These are phyloP conservation scores for Drosophila pseudotakahashii DNA, from an alignment of 2,888 invertebrate genomes.

Conservation along the genomic window DNA sequence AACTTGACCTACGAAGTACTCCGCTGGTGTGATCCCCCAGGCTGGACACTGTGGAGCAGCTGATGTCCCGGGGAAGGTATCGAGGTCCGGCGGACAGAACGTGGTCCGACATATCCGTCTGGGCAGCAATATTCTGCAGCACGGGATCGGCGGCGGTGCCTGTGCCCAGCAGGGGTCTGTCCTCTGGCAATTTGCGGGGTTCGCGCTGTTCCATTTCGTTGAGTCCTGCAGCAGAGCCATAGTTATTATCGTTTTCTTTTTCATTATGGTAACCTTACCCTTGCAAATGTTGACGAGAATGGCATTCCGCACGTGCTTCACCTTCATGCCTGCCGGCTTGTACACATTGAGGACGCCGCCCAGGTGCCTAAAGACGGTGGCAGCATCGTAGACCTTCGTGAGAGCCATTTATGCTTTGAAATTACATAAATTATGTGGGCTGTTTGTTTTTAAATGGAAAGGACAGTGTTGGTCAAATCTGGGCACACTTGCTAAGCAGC, in stretches of 20 bases:
- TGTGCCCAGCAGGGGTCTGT: slow-evolving; percentile 87
- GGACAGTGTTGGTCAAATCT: slow-evolving; percentile 11
- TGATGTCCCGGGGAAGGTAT: slow-evolving; percentile 89
- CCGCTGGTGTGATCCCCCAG: slow-evolving; percentile 90
- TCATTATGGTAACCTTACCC: slow-evolving; percentile 88
- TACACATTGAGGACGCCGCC: slow-evolving; percentile 92
- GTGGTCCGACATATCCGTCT: slow-evolving; percentile 89
- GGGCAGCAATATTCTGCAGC: slow-evolving; percentile 86
- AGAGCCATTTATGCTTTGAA: slow-evolving; percentile 65
- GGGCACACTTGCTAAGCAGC: background rate
- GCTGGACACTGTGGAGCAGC: slow-evolving; percentile 86
- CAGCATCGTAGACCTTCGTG: slow-evolving; percentile 85
- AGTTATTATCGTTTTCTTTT: background rate
- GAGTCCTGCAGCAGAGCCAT: slow-evolving; percentile 86
- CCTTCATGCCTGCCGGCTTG: slow-evolving; percentile 88
- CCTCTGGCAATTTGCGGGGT: slow-evolving; percentile 83
- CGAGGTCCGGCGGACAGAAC: slow-evolving; percentile 90
- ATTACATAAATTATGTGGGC: slow-evolving; percentile 30
- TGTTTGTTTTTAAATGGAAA: slow-evolving; percentile 2
- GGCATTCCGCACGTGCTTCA: slow-evolving; percentile 86
- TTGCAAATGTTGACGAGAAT: slow-evolving; percentile 88
- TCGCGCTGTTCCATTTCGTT: slow-evolving; percentile 88
- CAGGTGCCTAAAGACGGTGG: slow-evolving; percentile 87
- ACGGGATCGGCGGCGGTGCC: slow-evolving; percentile 86
- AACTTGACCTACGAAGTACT: slow-evolving; percentile 87